Evolutionary conservation across 2,797 vertebrate species (phyloP).

Genomic region (Notoglanidium macrostoma): DNA sequence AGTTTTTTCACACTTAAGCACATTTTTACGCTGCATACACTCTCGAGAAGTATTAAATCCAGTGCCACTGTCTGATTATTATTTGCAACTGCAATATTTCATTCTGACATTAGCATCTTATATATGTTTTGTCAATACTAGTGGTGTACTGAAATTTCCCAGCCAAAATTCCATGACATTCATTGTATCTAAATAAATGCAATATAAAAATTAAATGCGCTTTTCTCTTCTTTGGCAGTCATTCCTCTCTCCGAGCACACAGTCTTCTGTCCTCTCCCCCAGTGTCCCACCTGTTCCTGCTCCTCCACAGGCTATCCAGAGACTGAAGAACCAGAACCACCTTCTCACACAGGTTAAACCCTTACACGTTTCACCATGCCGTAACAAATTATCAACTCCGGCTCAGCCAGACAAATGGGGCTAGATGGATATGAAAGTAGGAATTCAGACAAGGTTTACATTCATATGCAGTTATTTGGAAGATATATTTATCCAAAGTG

Average conservation of each 20-base stretch:
- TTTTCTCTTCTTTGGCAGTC: slow-evolving; percentile 62
- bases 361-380: background rate
- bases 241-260: slow-evolving; percentile 59
- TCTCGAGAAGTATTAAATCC: background rate
- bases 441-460: background rate
- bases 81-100: background rate
- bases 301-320: slow-evolving; percentile 84
- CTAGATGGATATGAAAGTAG: background rate
- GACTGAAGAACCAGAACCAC: slow-evolving; percentile 94
- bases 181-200: background rate
- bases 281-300: slow-evolving; percentile 65
- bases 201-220: background rate
- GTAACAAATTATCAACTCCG: background rate
- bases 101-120: background rate
- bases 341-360: slow-evolving; percentile 88
- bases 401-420: background rate
- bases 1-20: background rate
- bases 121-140: background rate
- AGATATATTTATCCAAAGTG: background rate
- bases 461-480: background rate
- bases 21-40: too few species aligned
- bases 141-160: background rate
- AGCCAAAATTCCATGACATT: background rate
- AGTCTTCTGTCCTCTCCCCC: slow-evolving; percentile 49
- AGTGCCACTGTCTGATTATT: background rate